Conservation (phyloP, 2,888 invertebrate genomes). For the Torymus auratus region DNA sequence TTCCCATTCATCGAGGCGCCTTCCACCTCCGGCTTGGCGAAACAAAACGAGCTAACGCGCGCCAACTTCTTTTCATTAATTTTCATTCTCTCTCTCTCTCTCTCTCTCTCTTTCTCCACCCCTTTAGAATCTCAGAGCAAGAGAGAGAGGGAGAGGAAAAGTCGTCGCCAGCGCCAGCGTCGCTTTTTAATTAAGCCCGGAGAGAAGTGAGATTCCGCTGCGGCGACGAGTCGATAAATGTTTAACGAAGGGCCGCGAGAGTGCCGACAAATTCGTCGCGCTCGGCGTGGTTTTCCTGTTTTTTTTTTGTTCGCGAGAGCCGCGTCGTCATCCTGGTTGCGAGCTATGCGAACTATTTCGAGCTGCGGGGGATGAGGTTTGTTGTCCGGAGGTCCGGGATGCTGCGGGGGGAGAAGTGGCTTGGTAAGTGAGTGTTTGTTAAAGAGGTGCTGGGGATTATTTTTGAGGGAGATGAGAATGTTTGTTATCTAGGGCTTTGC, state of each 20-base stretch:
- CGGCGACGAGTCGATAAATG: conserved; percentile 59
- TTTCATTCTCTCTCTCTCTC: conserved; percentile 46
- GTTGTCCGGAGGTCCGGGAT: too few relatives aligned
- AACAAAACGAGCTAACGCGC: conserved; percentile 8
- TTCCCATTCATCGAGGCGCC: not conserved
- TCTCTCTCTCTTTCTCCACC: conserved; percentile 51
- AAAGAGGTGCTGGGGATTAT: too few relatives aligned
- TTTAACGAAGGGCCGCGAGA: conserved; percentile 54
- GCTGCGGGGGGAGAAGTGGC: too few relatives aligned
- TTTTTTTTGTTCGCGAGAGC: not conserved
- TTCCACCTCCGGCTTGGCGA: conserved; percentile 6
- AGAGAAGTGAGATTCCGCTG: not conserved
- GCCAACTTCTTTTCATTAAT: conserved; percentile 50
- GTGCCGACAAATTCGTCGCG: not conserved
- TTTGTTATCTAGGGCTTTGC: too few relatives aligned
- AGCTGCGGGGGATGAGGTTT: too few relatives aligned
- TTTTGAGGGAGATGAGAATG: too few relatives aligned
- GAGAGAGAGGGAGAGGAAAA: not conserved
- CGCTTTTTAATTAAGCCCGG: conserved; percentile 61
- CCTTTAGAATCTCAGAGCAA: conserved; percentile 39
- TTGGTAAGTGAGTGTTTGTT: too few relatives aligned
- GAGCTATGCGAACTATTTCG: too few relatives aligned
- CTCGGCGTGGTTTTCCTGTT: not conserved
- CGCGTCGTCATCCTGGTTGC: too few relatives aligned
- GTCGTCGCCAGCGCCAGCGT: conserved; percentile 44